Evolutionary conservation across 23 tunicate genomes (phyloP), one percentile per base, ranked within the genome.

Genomic region (Styela plicata): DNA sequence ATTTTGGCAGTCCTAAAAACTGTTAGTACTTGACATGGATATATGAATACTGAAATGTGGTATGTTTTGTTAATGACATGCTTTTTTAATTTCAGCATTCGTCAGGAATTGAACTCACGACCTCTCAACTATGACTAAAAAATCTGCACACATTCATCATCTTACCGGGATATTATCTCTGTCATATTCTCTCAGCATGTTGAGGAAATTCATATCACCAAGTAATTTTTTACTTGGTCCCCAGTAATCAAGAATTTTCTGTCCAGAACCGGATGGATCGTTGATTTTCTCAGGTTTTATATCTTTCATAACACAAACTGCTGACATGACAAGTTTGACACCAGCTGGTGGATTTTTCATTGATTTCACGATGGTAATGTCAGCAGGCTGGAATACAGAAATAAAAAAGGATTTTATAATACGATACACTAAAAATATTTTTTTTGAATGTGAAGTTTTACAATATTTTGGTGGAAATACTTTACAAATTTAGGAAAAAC

Each of bases 341-440:
- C 99, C 99, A 33, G 96, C 96, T 18, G 99, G 99, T 25, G 99
- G 99, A 44, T 84, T 74, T 69, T 90, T 89, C 99, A 95, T 95
- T 31, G 99, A 84, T 65, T 95, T 95, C 53, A 95, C 95, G 63
- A 87, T 85, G 32, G 96, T 86, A 73, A 95, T 95, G 52, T 95
- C 99, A 74, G 99, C 96, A 68, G 99, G 99, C 95, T 95, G 82
- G 62, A 83, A 86, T 33, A 28, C 10, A 13, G 57, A 36, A 34
- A 27, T 18, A 27, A 66, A 24, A 24, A 27, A 66, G n/a, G n/a
- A n/a, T n/a, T n/a, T n/a, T n/a, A n/a, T n/a, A n/a, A n/a, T n/a
- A n/a, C n/a, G n/a, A n/a, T n/a, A n/a, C n/a, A n/a, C n/a, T n/a
- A n/a, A n/a, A n/a, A n/a, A n/a, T n/a, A n/a, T n/a, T n/a, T n/a